These are phyloP conservation scores for Nerophis lumbriciformis DNA, from an alignment of 2,113 vertebrate species.

Conservation along the genomic window DNA sequence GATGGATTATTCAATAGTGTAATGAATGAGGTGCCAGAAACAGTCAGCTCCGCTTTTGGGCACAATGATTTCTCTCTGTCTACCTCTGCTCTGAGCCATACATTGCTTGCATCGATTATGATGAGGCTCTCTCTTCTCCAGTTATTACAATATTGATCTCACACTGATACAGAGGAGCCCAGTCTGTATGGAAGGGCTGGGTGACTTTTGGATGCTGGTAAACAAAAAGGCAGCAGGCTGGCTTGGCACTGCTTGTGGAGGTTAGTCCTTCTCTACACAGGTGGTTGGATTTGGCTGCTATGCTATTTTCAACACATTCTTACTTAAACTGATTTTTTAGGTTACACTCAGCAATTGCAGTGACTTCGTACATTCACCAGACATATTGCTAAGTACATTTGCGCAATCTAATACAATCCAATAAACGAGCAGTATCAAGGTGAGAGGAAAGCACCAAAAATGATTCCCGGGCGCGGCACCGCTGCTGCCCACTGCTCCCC, in stretches of 20 bases:
- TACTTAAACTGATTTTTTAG: neutral
- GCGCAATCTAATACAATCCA: neutral
- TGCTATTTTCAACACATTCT: neutral
- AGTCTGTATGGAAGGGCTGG: conserved; percentile 10
- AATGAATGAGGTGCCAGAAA: conserved; percentile 68
- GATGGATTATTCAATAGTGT: conserved; percentile 66
- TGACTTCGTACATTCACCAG: neutral
- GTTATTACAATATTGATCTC: conserved; percentile 70
- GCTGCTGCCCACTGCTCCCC: no score
- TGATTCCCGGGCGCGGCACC: no score
- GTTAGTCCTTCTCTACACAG: neutral
- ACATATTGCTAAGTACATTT: neutral
- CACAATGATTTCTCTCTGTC: conserved; percentile 64
- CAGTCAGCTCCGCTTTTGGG: conserved; percentile 54
- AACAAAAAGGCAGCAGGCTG: conserved; percentile 4
- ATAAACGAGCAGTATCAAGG: neutral
- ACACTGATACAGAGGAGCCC: conserved; percentile 42
- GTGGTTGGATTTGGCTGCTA: neutral
- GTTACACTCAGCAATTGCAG: neutral
- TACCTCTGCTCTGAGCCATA: conserved; percentile 48
- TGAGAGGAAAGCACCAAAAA: no score
- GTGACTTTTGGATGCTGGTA: conserved; percentile 25
- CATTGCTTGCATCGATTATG: conserved; percentile 65
- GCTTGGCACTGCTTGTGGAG: neutral
- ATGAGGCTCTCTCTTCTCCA: conserved; percentile 60